Evolutionary conservation across 2,888 invertebrate genomes (phyloP), one percentile per base, ranked within the genome.

Genomic region (Rotaria socialis): DNA sequence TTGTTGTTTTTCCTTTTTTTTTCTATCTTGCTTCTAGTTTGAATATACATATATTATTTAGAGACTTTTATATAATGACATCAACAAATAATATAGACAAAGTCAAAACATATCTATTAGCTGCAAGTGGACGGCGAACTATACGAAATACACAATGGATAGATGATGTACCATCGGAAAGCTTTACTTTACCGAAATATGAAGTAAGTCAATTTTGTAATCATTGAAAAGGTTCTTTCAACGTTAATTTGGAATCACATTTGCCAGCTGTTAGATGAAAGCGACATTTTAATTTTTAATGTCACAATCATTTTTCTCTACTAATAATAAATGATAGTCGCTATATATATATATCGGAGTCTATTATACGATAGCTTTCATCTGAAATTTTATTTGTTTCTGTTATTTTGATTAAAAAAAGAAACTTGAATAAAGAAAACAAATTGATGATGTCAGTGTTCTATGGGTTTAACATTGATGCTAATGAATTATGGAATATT

Each of bases 151-250:
- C 80, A 47, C 80, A 24, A 80, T 80, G 80, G 80, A 80, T 47
- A 47, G 80, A 80, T 47, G 80, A 80, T 80, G 47, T 80, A 14
- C 47, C 80, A 80, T 80, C 80, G 14, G 80, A 80, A 80, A 80
- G 47, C n/a, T 80, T 80, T 80, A 80, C 80, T 47, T 80, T 80
- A 47, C 80, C 80, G 11, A 80, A 80, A 80, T 80, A 80, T 80
- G 80, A 80, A n/a, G 80, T 80, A n/a, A 80, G 47, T 47, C 7
- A 8, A 47, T 80, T 24, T 80, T 47, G 16, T n/a, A 47, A 6
- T 41, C 14, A 67, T 35, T 41, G 41, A 19, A 6, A 11, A 60
- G 27, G 27, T 55, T 55, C 55, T 55, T 55, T 55, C 22, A 6
- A 55, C 7, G 3, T 22, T 55, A 55, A 4, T 6, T 8, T 19